phyloP scores from a whole-genome alignment of 2,888 invertebrate species.

The Aporophyla nigra region DNA sequence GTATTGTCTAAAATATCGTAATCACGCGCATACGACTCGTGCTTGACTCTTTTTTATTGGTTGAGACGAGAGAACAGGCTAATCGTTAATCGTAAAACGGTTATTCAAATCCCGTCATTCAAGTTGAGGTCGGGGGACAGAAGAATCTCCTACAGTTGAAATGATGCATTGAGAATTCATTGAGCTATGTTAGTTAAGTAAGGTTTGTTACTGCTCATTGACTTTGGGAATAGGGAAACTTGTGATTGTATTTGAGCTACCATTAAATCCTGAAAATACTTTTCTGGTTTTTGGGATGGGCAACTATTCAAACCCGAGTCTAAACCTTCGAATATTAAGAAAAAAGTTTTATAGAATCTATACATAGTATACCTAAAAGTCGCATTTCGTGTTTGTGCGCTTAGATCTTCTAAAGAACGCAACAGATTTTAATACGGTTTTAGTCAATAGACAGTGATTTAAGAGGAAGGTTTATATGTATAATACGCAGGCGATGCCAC shows the following conservation, averaged over 20 bases:
- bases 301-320: not conserved
- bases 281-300: not conserved
- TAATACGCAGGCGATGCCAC: too few species aligned
- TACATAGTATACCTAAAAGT: too few species aligned
- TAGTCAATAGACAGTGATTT: too few species aligned
- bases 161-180: slow-evolving; percentile 55
- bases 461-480: too few species aligned
- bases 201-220: slow-evolving; percentile 16
- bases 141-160: slow-evolving; percentile 38
- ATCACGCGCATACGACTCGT: slow-evolving; percentile 39
- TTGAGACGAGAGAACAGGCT: slow-evolving; percentile 52
- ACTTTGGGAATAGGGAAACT: not conserved
- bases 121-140: slow-evolving; percentile 48
- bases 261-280: not conserved
- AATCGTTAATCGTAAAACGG: slow-evolving; percentile 57
- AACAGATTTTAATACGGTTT: too few species aligned
- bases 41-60: slow-evolving; percentile 60
- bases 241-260: not conserved
- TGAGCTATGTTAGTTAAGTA: slow-evolving; percentile 20
- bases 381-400: too few species aligned
- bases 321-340: not conserved
- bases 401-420: too few species aligned
- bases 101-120: slow-evolving; percentile 64
- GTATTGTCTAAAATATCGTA: slow-evolving; percentile 59
- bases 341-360: too few species aligned